phyloP scores from a whole-genome alignment of 2,888 invertebrate species.

The Limnephilus marmoratus region DNA sequence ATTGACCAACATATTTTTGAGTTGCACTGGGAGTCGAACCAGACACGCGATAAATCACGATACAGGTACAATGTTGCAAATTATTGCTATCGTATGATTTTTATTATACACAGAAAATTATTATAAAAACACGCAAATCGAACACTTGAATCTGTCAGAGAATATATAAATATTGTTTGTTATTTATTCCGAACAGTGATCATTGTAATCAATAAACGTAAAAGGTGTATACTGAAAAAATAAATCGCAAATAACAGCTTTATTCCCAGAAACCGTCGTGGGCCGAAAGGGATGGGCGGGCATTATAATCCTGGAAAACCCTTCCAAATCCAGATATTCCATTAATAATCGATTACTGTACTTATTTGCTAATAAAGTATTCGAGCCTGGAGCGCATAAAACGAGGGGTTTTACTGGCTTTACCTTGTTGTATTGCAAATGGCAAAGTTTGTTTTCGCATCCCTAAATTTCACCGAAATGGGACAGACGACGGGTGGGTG shows the following conservation, averaged over 20 bases:
- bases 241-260: not conserved
- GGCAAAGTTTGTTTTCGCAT: slow-evolving; percentile 40
- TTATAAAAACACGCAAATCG: not conserved
- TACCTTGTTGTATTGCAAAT: not conserved
- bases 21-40: not conserved
- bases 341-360: not conserved
- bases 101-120: not conserved
- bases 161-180: no score
- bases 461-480: slow-evolving; percentile 51
- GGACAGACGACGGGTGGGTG: slow-evolving; percentile 61
- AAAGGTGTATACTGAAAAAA: not conserved
- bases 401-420: not conserved
- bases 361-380: not conserved
- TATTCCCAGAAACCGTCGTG: not conserved
- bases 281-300: slow-evolving; percentile 4
- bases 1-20: not conserved
- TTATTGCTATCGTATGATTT: not conserved
- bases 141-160: not conserved
- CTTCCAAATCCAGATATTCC: not conserved
- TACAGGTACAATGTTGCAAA: not conserved
- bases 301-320: slow-evolving; percentile 18
- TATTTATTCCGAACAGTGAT: not conserved
- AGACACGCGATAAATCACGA: not conserved
- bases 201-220: not conserved
- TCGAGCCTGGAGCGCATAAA: not conserved